Conservation (phyloP, 1,140 invertebrate genomes). For the Pseudomyrmex pallidus region DNA sequence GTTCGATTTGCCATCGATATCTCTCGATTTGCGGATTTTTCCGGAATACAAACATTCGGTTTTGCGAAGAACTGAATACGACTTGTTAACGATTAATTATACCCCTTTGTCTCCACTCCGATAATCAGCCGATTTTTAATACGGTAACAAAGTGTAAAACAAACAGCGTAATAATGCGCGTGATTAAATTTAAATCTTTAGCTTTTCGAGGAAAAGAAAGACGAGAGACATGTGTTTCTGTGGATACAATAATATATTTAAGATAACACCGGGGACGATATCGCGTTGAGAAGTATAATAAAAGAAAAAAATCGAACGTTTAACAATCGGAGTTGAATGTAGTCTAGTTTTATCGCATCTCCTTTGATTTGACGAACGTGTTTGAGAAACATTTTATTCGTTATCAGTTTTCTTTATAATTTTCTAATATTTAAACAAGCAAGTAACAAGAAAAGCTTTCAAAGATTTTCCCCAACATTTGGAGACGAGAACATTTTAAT, state of each 20-base stretch:
- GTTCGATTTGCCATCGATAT: background rate
- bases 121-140: conserved; percentile 30
- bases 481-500: too few relatives aligned
- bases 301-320: background rate
- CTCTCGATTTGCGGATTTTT: background rate
- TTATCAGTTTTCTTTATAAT: too few relatives aligned
- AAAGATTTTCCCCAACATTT: too few relatives aligned
- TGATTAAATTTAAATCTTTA: background rate
- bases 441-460: too few relatives aligned
- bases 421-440: too few relatives aligned
- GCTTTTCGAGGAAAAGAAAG: background rate
- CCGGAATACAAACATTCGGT: background rate
- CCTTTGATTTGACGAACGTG: too few relatives aligned
- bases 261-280: background rate
- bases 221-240: too few relatives aligned
- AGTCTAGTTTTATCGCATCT: too few relatives aligned
- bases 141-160: background rate
- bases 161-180: background rate
- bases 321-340: too few relatives aligned
- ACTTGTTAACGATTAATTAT: conserved; percentile 49
- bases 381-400: too few relatives aligned
- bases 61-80: background rate
- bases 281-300: background rate
- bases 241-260: background rate
- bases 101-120: background rate